Evolutionary conservation across 1,140 invertebrate genomes (phyloP).

Genomic region (Pachypeltis micranthus): DNA sequence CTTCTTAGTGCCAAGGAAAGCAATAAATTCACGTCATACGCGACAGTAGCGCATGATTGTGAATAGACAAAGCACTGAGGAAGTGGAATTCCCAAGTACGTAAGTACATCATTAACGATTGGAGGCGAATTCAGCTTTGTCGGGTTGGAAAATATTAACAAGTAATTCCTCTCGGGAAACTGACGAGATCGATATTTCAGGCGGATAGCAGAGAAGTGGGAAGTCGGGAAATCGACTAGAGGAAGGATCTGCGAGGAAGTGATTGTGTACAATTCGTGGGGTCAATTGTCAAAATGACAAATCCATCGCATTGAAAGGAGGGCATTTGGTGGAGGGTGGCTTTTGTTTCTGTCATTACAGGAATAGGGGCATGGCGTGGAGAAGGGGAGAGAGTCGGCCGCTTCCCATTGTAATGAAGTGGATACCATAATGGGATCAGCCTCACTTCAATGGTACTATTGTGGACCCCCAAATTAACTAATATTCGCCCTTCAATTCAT

Average conservation of each 20-base stretch:
- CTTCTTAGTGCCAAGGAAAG: too few species aligned
- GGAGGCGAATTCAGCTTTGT: too few species aligned
- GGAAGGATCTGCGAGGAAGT: not conserved
- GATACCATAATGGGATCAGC: slow-evolving; percentile 6
- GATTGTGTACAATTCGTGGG: slow-evolving; percentile 5
- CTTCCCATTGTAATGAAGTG: slow-evolving; percentile 8
- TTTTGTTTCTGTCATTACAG: not conserved
- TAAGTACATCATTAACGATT: too few species aligned
- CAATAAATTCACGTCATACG: too few species aligned
- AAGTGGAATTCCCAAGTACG: too few species aligned
- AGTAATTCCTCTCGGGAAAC: too few species aligned
- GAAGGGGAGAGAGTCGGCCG: not conserved
- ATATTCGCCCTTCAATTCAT: slow-evolving; percentile 1
- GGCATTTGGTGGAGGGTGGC: not conserved
- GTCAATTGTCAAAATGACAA: slow-evolving; percentile 8
- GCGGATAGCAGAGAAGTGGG: too few species aligned
- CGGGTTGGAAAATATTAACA: too few species aligned
- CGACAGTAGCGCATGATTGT: too few species aligned
- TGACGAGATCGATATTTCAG: too few species aligned
- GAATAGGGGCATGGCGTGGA: not conserved
- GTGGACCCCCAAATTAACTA: not conserved
- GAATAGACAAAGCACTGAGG: too few species aligned
- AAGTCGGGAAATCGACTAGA: not conserved
- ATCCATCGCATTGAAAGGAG: not conserved
- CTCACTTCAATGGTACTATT: not conserved